These are phyloP conservation scores for Euplexia lucipara DNA, from an alignment of 2,888 invertebrate genomes.

Conservation along the genomic window DNA sequence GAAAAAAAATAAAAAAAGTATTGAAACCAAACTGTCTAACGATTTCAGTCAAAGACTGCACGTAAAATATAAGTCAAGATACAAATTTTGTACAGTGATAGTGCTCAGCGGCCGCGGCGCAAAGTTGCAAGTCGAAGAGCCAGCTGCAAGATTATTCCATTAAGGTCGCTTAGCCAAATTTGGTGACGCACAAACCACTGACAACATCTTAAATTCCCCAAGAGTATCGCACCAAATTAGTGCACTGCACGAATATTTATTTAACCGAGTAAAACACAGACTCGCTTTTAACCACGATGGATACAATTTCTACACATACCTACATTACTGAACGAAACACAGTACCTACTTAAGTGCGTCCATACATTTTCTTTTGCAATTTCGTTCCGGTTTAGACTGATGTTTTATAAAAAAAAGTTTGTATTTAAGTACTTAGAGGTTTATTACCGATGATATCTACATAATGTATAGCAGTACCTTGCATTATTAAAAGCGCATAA, in stretches of 20 bases:
- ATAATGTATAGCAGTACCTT: not conserved
- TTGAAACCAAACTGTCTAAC: not conserved
- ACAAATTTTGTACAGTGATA: slow-evolving; percentile 3
- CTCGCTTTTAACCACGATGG: slow-evolving; percentile 15
- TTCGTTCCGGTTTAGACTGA: slow-evolving; percentile 32
- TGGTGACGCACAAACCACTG: slow-evolving; percentile 39
- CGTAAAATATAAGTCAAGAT: not conserved
- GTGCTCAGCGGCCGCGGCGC: not conserved
- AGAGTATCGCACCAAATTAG: slow-evolving; percentile 23
- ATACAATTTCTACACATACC: slow-evolving; percentile 27
- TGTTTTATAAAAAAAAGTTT: slow-evolving; percentile 6
- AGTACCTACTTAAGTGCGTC: slow-evolving; percentile 2
- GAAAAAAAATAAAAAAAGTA: not conserved
- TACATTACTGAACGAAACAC: slow-evolving; percentile 6
- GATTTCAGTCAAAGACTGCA: not conserved
- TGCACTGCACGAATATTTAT: not conserved
- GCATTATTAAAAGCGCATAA: slow-evolving; percentile 8
- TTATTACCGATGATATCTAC: slow-evolving; percentile 1
- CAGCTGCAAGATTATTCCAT: slow-evolving; percentile 47
- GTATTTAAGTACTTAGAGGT: not conserved
- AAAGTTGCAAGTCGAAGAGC: slow-evolving; percentile 18
- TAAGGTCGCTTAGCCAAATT: slow-evolving; percentile 47
- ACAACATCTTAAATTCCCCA: slow-evolving; percentile 27
- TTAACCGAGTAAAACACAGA: not conserved
- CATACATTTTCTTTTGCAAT: slow-evolving; percentile 31